A percentile compares a stretch with the other conserved stretches of the same genome.
Conservation (phyloP, 2,797 vertebrate species). For the Avahi laniger region DNA sequence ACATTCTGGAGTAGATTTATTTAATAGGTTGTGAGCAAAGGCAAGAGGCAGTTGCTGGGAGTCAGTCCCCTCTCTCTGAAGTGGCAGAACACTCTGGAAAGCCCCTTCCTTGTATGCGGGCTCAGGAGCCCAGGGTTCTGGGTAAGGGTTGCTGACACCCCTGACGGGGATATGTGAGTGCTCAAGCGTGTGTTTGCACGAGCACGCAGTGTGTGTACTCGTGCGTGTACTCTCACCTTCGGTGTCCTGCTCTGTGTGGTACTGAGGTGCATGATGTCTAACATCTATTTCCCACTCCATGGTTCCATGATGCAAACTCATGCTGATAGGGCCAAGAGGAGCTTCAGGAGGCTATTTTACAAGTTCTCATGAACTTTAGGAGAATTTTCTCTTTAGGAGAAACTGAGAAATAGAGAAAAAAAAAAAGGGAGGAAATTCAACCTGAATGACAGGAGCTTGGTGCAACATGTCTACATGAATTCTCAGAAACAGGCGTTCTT, state of each 20-base stretch:
- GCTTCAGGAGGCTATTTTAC: background rate
- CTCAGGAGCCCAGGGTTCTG: background rate
- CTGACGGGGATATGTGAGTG: background rate
- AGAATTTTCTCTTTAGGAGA: background rate
- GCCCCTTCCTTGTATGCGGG: background rate
- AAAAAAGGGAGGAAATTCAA: background rate
- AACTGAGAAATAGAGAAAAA: background rate
- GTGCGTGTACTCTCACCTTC: fast-evolving
- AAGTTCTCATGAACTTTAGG: background rate
- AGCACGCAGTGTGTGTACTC: background rate
- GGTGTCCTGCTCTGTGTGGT: background rate
- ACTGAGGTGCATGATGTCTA: background rate
- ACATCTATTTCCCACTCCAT: background rate
- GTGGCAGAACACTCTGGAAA: background rate
- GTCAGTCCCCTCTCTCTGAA: background rate
- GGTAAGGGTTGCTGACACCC: background rate
- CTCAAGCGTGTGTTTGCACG: background rate
- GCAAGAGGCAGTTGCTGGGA: background rate
- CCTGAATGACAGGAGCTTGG: background rate
- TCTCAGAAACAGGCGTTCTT: background rate
- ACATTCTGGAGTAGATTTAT: background rate
- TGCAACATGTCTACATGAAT: background rate
- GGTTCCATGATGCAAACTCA: background rate
- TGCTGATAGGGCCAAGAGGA: background rate
- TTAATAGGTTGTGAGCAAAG: background rate